Conservation (phyloP, 2,113 vertebrate species). For the Percina caprodes region DNA sequence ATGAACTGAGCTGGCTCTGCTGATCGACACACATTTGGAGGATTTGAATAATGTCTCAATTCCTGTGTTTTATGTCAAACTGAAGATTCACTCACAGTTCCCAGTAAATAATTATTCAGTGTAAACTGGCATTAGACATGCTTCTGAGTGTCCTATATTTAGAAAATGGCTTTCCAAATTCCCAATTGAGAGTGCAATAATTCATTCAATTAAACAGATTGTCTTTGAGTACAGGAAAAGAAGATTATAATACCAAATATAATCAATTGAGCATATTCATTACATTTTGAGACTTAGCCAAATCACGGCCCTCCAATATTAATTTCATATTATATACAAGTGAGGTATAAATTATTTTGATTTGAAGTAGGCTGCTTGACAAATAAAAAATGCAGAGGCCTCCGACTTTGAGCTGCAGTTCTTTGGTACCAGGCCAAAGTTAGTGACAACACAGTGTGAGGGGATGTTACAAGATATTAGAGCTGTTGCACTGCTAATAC, state of each 20-base stretch:
- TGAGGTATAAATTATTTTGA: constrained; percentile 19
- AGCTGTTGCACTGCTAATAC: not conserved
- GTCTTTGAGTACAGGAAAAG: constrained; percentile 27
- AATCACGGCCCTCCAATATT: not conserved
- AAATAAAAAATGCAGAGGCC: not conserved
- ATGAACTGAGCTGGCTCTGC: constrained; percentile 31
- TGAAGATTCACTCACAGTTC: constrained; percentile 41
- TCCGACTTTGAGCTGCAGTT: not conserved
- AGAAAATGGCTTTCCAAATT: constrained; percentile 48
- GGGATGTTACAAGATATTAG: not conserved
- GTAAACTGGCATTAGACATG: constrained; percentile 63
- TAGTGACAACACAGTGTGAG: not conserved
- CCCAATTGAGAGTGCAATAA: constrained; percentile 41
- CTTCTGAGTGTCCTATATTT: constrained; percentile 69
- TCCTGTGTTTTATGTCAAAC: constrained; percentile 42
- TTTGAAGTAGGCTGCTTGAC: constrained; percentile 5
- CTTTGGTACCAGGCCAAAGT: not conserved
- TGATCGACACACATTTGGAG: constrained; percentile 41
- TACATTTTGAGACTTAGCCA: constrained; percentile 36
- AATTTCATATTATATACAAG: not conserved
- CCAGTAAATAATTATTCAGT: constrained; percentile 63
- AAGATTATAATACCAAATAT: constrained; percentile 40
- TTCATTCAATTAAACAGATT: constrained; percentile 58
- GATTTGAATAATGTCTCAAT: constrained; percentile 57
- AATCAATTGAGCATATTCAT: constrained; percentile 52